phyloP scores from a whole-genome alignment of 35 echinoderm and acorn worm genomes.

The Heliocidaris tuberculata region DNA sequence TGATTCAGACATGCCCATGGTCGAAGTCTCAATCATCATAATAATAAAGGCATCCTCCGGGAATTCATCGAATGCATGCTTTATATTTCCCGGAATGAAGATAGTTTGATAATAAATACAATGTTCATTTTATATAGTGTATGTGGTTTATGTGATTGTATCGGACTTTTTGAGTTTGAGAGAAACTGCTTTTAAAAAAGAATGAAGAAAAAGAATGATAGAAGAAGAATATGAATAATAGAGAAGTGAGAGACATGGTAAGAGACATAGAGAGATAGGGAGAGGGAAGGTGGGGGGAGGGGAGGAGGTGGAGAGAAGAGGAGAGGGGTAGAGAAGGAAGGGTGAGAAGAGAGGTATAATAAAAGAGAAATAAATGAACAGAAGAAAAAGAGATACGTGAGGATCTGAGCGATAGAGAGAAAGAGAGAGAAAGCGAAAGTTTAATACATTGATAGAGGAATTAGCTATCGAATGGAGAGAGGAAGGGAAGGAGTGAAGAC shows the following conservation, averaged over 20 bases:
- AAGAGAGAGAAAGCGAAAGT: too few species aligned
- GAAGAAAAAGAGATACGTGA: too few species aligned
- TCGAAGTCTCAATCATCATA: too few species aligned
- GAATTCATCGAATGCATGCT: too few species aligned
- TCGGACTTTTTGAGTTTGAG: not conserved
- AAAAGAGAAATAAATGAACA: too few species aligned
- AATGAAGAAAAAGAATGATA: not conserved
- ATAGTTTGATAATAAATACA: too few species aligned
- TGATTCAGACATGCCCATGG: too few species aligned
- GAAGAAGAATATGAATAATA: not conserved
- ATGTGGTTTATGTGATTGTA: too few species aligned
- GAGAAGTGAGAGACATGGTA: not conserved
- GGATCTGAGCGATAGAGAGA: too few species aligned
- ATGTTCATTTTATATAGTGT: too few species aligned
- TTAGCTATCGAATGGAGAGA: not conserved
- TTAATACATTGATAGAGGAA: not conserved
- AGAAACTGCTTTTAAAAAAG: not conserved
- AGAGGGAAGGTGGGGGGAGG: not conserved
- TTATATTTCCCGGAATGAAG: too few species aligned
- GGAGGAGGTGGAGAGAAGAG: not conserved
- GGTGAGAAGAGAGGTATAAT: not conserved
- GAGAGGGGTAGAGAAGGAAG: not conserved
- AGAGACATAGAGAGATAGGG: not conserved
- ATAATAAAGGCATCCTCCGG: too few species aligned
- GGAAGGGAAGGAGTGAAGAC: not conserved